phyloP scores from a whole-genome alignment of 1,140 invertebrate genomes.

The Chelonus insularis region DNA sequence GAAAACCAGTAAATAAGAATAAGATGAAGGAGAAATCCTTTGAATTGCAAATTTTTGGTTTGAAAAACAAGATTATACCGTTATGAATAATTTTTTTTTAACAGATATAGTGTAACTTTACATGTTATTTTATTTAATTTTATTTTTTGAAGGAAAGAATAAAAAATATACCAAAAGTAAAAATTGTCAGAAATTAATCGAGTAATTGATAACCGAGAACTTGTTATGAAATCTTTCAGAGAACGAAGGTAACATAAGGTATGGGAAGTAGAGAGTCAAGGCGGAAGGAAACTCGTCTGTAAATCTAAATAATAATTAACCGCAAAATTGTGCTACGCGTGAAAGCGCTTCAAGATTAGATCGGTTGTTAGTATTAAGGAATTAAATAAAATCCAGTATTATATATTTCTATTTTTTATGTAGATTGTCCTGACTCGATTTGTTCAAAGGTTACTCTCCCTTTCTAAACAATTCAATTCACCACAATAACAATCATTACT shows the following conservation, averaged over 20 bases:
- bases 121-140: background rate
- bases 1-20: background rate
- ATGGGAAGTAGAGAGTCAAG: slow-evolving; percentile 36
- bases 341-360: slow-evolving; percentile 42
- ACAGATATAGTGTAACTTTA: background rate
- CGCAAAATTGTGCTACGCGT: slow-evolving; percentile 36
- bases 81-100: slow-evolving; percentile 24
- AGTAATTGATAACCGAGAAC: background rate
- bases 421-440: too few relatives aligned
- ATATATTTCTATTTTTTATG: background rate
- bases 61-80: slow-evolving; percentile 10
- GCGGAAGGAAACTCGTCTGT: slow-evolving; percentile 47
- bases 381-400: slow-evolving; percentile 33
- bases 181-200: background rate
- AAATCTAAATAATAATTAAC: slow-evolving; percentile 49
- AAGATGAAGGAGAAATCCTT: background rate
- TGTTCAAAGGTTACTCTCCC: too few relatives aligned
- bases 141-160: background rate
- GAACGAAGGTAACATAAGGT: slow-evolving; percentile 6
- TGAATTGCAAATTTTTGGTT: slow-evolving; percentile 20
- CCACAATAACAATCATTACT: too few relatives aligned
- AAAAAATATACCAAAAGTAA: background rate
- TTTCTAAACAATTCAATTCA: too few relatives aligned
- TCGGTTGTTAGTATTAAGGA: slow-evolving; percentile 35
- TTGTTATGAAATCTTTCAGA: background rate